Evolutionary conservation across 2,113 vertebrate genomes (phyloP).

Genomic region (Haliaeetus leucogaster): DNA sequence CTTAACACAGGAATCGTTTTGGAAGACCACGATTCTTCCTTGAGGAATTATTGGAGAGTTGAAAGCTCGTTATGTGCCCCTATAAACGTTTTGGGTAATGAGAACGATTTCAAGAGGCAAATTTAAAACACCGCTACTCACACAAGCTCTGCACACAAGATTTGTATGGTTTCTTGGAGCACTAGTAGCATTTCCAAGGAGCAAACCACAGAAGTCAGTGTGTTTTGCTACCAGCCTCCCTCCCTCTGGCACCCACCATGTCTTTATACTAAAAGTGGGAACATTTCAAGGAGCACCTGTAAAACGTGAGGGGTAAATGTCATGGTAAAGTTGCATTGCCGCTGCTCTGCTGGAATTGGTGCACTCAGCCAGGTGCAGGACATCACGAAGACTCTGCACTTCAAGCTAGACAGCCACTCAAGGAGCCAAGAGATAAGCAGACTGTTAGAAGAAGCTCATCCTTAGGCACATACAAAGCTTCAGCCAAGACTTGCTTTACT

Average conservation of each 20-base stretch:
- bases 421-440: not conserved
- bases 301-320: not conserved
- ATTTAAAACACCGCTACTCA: not conserved
- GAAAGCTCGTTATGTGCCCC: not conserved
- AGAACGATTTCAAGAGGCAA: not conserved
- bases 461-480: not conserved
- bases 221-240: not conserved
- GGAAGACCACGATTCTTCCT: not conserved
- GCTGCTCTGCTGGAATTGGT: not conserved
- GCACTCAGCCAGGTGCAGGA: not conserved
- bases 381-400: not conserved
- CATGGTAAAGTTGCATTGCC: not conserved
- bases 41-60: not conserved
- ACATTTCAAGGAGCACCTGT: not conserved
- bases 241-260: not conserved
- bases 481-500: not conserved
- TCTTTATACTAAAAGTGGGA: not conserved
- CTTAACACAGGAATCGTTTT: not conserved
- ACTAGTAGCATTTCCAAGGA: not conserved
- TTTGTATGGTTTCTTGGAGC: not conserved
- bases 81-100: not conserved
- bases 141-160: not conserved
- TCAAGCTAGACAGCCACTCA: not conserved
- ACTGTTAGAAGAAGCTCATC: not conserved
- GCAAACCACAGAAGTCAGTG: not conserved